phyloP scores from a whole-genome alignment of 2,113 vertebrate species.

The Perca flavescens region DNA sequence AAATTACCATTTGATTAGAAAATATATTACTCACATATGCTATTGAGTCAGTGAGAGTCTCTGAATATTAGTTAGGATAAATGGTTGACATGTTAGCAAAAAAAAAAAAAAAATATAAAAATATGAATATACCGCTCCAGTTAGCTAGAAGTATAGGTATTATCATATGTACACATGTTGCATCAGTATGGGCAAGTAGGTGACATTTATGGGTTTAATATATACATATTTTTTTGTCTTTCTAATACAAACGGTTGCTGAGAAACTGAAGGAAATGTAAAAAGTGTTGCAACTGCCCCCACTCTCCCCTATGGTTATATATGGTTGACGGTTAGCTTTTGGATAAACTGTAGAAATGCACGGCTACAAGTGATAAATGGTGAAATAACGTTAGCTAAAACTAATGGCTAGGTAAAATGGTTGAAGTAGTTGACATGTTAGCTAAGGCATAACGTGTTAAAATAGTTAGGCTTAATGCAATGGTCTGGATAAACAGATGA shows the following conservation, averaged over 20 bases:
- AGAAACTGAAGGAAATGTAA: too few species aligned
- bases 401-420: not conserved
- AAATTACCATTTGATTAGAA: not conserved
- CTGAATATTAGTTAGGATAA: not conserved
- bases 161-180: too few species aligned
- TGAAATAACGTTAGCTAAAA: not conserved
- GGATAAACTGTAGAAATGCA: too few species aligned
- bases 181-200: too few species aligned
- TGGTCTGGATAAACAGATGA: not conserved
- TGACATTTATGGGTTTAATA: too few species aligned
- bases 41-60: not conserved
- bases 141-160: not conserved
- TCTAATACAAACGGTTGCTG: too few species aligned
- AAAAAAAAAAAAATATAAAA: not conserved
- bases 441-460: not conserved
- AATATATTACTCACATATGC: not conserved
- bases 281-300: too few species aligned
- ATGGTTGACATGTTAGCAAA: not conserved
- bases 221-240: too few species aligned
- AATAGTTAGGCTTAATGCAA: not conserved
- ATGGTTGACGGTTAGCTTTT: too few species aligned
- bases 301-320: not conserved
- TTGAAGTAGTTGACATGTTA: not conserved
- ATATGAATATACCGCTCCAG: too few species aligned
- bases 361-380: not conserved